Conservation (phyloP, 2,797 vertebrate species). For the Iguana delicatissima region DNA sequence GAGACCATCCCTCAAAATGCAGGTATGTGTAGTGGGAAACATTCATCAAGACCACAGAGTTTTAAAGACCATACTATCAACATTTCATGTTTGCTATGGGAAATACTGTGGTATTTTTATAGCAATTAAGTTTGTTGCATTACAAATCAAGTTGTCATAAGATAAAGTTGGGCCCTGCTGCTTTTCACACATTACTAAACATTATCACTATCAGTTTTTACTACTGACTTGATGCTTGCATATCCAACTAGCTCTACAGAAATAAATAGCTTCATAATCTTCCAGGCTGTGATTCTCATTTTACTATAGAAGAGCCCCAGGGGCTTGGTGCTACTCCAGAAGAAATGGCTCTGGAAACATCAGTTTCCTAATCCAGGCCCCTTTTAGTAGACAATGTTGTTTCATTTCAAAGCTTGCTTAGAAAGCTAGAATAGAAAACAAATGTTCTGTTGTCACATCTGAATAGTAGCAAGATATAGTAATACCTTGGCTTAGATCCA, state of each 20-base stretch:
- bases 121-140: neutral
- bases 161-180: neutral
- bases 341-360: constrained; percentile 52
- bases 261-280: neutral
- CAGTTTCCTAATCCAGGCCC: constrained; percentile 54
- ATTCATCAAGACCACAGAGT: neutral
- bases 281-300: neutral
- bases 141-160: neutral
- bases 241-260: neutral
- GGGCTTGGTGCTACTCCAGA: constrained; percentile 45
- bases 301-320: neutral
- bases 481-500: constrained; percentile 26
- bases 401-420: constrained; percentile 60
- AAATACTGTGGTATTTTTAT: neutral
- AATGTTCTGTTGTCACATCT: constrained; percentile 59
- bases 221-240: neutral
- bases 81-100: neutral
- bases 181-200: neutral
- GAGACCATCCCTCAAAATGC: neutral
- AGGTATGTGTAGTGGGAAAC: neutral
- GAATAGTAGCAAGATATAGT: constrained; percentile 59
- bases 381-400: constrained; percentile 56
- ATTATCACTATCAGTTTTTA: neutral
- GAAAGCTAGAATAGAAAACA: constrained; percentile 22
- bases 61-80: neutral